Percentiles rank a stretch among this genome's conserved stretches.
Evolutionary conservation across 2,797 vertebrate genomes (phyloP).

Genomic region (Vespertilio murinus): DNA sequence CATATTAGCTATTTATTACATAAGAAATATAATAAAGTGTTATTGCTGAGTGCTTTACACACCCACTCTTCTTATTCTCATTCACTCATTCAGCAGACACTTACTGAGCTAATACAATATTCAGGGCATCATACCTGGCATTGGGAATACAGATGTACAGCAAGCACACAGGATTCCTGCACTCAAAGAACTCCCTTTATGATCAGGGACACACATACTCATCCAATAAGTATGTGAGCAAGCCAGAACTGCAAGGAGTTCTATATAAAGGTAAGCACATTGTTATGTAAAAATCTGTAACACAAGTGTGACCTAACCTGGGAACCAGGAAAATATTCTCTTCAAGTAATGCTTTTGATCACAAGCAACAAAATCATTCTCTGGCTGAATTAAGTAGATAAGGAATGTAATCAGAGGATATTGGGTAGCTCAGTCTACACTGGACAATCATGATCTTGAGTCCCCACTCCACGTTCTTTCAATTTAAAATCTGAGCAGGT

Average conservation of each 20-base stretch:
- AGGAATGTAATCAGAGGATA: background rate
- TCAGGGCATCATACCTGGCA: background rate
- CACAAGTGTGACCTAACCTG: background rate
- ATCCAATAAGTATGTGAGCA: background rate
- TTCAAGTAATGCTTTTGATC: slow-evolving; percentile 3
- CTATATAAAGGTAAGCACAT: background rate
- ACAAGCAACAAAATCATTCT: background rate
- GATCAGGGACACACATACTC: background rate
- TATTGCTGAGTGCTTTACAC: too few relatives aligned
- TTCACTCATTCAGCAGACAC: background rate
- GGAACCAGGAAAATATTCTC: background rate
- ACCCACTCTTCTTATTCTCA: background rate
- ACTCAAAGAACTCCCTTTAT: background rate
- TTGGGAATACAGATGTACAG: background rate
- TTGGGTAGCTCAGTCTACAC: background rate
- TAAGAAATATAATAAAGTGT: background rate
- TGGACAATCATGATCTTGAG: background rate
- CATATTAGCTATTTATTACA: too few relatives aligned
- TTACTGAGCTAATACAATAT: background rate
- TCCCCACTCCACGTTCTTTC: background rate
- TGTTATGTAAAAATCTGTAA: background rate
- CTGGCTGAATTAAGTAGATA: background rate
- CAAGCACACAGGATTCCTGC: background rate
- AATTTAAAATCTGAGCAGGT: background rate
- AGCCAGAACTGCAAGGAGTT: background rate